Evolutionary conservation across 2,797 vertebrate species (phyloP), one percentile per base, ranked within the genome.

Genomic region (Macropodus opercularis): DNA sequence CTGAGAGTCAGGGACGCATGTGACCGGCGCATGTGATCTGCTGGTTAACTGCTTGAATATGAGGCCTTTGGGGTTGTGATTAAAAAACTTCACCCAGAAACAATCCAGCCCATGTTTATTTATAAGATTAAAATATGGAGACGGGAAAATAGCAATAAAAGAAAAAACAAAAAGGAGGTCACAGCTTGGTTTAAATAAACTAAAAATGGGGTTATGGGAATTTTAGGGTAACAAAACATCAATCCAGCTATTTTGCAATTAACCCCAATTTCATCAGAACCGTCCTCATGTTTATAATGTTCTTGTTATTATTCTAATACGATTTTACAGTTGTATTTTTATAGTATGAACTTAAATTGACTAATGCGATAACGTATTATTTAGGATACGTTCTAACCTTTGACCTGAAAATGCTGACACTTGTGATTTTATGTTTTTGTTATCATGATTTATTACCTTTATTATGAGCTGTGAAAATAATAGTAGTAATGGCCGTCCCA

Each of bases 21-120:
- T 75, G 85, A 78, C 53, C 26, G 27, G 38, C 9, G 10, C 65
- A 72, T 85, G 78, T 66, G 48, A 69, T 72, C 55, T 48, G 9
- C 24, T 44, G 66, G 31, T 74, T 61, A 53, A 38, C 35, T 40
- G 46, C 18, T 14, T 66, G 58, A 72, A 64, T 56, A 23, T 24
- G 61, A 35, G 27, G 47, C 72, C 85, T 67, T 53, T 34, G 24
- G 69, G 79, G 29, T 50, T 65, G 32, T 43, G 71, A 71, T 73
- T 61, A 68, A 76, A n/a, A n/a, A 69, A 63, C 63, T 43, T 63
- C 21, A 42, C 15, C 27, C 34, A 51, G 36, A 67, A 78, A 77
- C 50, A 65, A 57, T 51, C 18, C 48, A 32, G 34, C 14, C 4
- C 42, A 41, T 66, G 46, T 58, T 68, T 58, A 51, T 62, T 47